A percentile compares a stretch with the other conserved stretches of the same genome.
These are phyloP conservation scores for Hemitrygon akajei DNA, from an alignment of 2,797 vertebrate genomes.

Conservation along the genomic window DNA sequence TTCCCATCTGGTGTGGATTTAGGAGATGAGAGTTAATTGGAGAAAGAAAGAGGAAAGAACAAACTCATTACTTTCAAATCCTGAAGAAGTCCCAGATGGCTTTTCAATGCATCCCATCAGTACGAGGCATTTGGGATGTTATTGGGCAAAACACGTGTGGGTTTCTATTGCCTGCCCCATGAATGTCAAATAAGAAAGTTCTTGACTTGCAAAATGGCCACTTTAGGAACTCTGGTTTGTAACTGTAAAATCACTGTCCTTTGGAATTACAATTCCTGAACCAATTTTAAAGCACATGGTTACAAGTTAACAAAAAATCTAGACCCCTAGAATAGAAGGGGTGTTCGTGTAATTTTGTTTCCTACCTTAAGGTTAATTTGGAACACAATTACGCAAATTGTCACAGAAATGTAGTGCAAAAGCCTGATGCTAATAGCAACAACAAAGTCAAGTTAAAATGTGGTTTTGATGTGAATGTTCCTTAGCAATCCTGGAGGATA, in stretches of 20 bases:
- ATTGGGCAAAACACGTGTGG: background rate
- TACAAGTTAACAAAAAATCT: background rate
- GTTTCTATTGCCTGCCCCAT: background rate
- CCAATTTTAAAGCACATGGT: background rate
- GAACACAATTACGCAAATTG: background rate
- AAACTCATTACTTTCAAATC: background rate
- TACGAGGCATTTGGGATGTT: background rate
- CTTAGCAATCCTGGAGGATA: background rate
- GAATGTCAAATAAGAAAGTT: no score
- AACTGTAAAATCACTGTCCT: background rate
- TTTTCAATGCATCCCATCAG: background rate
- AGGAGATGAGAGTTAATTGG: background rate
- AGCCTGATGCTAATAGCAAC: background rate
- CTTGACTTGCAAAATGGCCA: background rate
- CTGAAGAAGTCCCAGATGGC: background rate
- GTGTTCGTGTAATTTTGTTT: background rate
- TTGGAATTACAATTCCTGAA: background rate
- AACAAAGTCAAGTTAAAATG: background rate
- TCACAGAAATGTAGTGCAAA: background rate
- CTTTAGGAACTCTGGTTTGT: background rate
- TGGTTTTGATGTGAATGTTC: background rate
- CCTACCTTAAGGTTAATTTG: background rate
- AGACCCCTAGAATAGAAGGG: background rate
- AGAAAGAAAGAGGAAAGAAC: conserved; percentile 12
- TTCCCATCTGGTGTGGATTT: background rate